Evolutionary conservation across 2,797 vertebrate genomes (phyloP).

Genomic region (Chelon auratus): DNA sequence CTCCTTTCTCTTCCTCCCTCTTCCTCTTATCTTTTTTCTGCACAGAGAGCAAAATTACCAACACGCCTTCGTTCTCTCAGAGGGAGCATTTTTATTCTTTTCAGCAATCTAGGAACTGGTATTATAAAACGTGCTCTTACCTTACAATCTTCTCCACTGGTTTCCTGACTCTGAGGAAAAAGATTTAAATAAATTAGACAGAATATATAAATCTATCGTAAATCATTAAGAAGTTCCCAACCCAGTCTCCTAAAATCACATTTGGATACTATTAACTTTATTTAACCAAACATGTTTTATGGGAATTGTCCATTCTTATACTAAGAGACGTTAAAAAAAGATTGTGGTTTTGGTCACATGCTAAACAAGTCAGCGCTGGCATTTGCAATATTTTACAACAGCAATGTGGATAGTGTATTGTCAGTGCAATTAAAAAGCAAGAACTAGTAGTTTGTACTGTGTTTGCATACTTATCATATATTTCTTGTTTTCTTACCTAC

Average conservation of each 20-base stretch:
- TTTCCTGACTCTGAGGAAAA: conserved; percentile 76
- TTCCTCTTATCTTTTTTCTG: conserved; percentile 88
- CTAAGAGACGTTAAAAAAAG: not conserved
- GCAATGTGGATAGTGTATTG: not conserved
- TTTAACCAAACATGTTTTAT: not conserved
- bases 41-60: conserved; percentile 48
- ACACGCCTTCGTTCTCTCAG: not conserved
- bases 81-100: not conserved
- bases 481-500: conserved; percentile 89
- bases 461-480: conserved; percentile 31
- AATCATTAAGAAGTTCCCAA: conserved; percentile 20
- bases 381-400: not conserved
- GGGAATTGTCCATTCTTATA: not conserved
- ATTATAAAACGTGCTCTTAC: conserved; percentile 57
- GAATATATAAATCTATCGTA: conserved; percentile 1
- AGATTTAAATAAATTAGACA: conserved; percentile 44
- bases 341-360: not conserved
- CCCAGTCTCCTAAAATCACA: conserved; percentile 16
- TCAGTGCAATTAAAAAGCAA: too few relatives aligned
- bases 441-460: not conserved
- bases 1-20: conserved; percentile 91
- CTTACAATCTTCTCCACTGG: conserved; percentile 70
- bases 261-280: not conserved
- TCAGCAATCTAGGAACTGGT: conserved; percentile 8
- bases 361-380: not conserved